Evolutionary conservation across 1,140 invertebrate species (phyloP).

Genomic region (Danaus plexippus): DNA sequence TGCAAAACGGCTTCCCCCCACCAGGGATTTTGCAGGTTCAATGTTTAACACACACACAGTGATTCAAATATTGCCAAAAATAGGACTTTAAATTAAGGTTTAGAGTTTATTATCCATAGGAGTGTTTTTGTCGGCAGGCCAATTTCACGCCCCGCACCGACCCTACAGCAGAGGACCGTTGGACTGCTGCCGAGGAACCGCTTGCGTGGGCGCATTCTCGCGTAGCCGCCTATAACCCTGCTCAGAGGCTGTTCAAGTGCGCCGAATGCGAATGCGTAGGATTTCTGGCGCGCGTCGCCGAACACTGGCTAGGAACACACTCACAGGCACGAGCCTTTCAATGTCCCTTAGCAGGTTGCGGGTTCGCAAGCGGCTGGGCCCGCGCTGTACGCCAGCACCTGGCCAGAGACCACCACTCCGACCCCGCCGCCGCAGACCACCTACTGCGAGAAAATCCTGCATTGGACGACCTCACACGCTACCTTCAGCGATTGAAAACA

Average conservation of each 20-base stretch:
- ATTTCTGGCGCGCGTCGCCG: conserved; percentile 83
- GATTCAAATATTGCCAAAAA: too few relatives aligned
- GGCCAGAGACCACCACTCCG: conserved; percentile 76
- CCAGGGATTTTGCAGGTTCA: conserved; percentile 69
- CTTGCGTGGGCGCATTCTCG: conserved; percentile 80
- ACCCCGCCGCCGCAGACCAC: conserved; percentile 74
- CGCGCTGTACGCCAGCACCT: conserved; percentile 82
- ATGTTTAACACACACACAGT: background rate
- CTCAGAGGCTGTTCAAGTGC: conserved; percentile 81
- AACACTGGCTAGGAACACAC: conserved; percentile 88
- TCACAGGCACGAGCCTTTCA: conserved; percentile 82
- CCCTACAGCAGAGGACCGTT: conserved; percentile 75
- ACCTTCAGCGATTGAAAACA: conserved; percentile 77
- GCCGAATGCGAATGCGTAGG: conserved; percentile 85
- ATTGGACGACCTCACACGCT: conserved; percentile 81
- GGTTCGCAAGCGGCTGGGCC: conserved; percentile 83
- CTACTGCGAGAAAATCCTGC: conserved; percentile 79
- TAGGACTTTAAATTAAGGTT: too few relatives aligned
- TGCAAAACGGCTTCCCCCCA: conserved; percentile 80
- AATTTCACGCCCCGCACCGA: conserved; percentile 70
- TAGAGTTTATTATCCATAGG: too few relatives aligned
- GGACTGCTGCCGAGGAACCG: conserved; percentile 78
- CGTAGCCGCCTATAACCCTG: conserved; percentile 80
- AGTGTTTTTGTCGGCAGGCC: conserved; percentile 27
- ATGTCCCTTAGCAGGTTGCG: conserved; percentile 76